Conservation (phyloP, 2,888 invertebrate species). For the Cheilosia soror region DNA sequence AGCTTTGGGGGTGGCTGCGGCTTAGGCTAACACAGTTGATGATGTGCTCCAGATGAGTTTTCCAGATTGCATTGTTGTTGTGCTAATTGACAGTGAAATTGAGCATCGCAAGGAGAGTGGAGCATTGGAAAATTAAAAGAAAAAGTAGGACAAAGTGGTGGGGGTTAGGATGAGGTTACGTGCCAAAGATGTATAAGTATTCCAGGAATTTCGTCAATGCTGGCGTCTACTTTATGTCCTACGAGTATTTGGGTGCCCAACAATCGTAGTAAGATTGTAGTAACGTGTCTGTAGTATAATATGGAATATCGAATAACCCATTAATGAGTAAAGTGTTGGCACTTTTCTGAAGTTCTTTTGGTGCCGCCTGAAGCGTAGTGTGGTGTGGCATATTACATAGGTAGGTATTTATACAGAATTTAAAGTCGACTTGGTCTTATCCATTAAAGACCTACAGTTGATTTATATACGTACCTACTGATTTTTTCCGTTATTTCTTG, state of each 20-base stretch:
- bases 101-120: constrained; percentile 36
- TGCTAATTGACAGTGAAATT: constrained; percentile 63
- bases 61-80: constrained; percentile 50
- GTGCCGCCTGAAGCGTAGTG: not conserved
- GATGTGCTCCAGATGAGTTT: constrained; percentile 33
- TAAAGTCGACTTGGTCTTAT: too few relatives aligned
- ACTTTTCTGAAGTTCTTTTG: constrained; percentile 22
- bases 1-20: constrained; percentile 16
- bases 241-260: constrained; percentile 10
- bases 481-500: too few relatives aligned
- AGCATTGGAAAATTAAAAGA: constrained; percentile 32
- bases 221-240: constrained; percentile 16
- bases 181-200: constrained; percentile 29
- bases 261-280: constrained; percentile 13
- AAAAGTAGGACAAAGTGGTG: constrained; percentile 6
- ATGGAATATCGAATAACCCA: constrained; percentile 20
- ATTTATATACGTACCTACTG: too few relatives aligned
- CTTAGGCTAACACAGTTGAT: constrained; percentile 27
- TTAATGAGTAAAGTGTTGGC: constrained; percentile 5
- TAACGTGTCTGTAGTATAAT: not conserved
- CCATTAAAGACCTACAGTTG: too few relatives aligned
- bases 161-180: constrained; percentile 21
- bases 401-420: too few relatives aligned
- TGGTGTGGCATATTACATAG: too few relatives aligned
- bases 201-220: constrained; percentile 6